phyloP scores from a whole-genome alignment of 30 jellyfish, hydroid and myxozoan genomes.

The Turritopsis rubra region DNA sequence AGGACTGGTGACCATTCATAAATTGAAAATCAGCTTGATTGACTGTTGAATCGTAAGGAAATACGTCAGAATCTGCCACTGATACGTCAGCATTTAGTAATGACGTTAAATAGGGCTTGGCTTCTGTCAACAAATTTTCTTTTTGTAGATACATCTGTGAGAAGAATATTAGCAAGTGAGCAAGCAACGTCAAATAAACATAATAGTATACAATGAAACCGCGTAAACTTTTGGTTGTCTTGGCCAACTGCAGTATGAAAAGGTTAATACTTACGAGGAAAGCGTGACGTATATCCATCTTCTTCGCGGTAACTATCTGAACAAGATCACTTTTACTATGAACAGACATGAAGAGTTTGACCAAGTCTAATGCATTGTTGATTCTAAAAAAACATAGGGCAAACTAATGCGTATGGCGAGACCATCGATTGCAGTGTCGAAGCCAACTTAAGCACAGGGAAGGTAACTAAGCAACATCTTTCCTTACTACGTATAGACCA shows the following conservation, averaged over 20 bases:
- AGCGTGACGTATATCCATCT: constrained; percentile 23
- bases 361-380: constrained; percentile 60
- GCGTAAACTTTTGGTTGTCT: too few species aligned
- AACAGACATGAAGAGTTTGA: constrained; percentile 28
- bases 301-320: neutral
- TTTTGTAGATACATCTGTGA: constrained; percentile 17
- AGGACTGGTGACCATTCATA: neutral
- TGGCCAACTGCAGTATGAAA: too few species aligned
- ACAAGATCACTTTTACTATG: constrained; percentile 19
- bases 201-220: too few species aligned
- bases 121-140: constrained; percentile 17
- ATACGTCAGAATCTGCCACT: neutral
- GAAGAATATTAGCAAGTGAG: neutral
- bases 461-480: neutral
- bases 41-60: neutral
- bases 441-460: too few species aligned
- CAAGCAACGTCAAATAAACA: too few species aligned
- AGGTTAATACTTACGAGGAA: neutral
- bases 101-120: constrained; percentile 15
- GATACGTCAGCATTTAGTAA: neutral
- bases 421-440: too few species aligned
- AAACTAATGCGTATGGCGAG: too few species aligned
- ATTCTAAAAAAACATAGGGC: constrained; percentile 26
- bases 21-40: neutral
- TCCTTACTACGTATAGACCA: too few species aligned